These are phyloP conservation scores for Ctenoplectra terminalis DNA, from an alignment of 1,140 invertebrate genomes.

Conservation along the genomic window DNA sequence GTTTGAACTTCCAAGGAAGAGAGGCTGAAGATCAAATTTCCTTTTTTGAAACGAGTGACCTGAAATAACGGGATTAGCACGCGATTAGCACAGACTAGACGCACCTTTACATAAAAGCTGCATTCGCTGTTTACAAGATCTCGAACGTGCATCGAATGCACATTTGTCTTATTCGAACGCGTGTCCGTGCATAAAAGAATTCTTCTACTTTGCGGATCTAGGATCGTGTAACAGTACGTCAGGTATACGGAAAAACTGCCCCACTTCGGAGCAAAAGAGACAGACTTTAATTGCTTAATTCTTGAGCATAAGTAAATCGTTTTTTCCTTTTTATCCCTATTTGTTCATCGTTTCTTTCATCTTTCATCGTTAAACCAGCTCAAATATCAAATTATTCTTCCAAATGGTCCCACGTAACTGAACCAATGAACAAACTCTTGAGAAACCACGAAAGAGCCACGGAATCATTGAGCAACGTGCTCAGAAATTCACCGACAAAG, in stretches of 20 bases:
- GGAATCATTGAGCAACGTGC: slow-evolving; percentile 24
- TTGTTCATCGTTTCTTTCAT: not conserved
- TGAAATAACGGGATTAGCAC: not conserved
- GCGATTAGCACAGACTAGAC: slow-evolving; percentile 1
- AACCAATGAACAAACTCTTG: not conserved
- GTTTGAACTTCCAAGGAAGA: not conserved
- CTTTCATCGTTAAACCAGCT: no score
- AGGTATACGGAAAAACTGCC: not conserved
- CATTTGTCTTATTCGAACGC: not conserved
- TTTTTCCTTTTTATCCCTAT: not conserved
- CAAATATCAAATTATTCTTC: not conserved
- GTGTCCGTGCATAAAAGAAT: slow-evolving; percentile 1
- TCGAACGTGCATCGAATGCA: slow-evolving; percentile 27
- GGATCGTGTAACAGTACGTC: not conserved
- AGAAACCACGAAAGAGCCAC: slow-evolving; percentile 12
- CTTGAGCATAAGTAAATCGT: not conserved
- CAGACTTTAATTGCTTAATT: not conserved
- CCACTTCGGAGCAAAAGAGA: not conserved
- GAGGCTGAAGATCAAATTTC: not conserved
- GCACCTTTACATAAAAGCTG: slow-evolving; percentile 9
- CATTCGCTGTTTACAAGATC: slow-evolving; percentile 16
- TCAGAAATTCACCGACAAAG: slow-evolving; percentile 10
- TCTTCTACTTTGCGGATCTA: not conserved
- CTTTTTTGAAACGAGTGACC: not conserved
- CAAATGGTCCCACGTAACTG: not conserved